Evolutionary conservation across 2,797 vertebrate genomes (phyloP).

Genomic region (Enteromius treurensis): DNA sequence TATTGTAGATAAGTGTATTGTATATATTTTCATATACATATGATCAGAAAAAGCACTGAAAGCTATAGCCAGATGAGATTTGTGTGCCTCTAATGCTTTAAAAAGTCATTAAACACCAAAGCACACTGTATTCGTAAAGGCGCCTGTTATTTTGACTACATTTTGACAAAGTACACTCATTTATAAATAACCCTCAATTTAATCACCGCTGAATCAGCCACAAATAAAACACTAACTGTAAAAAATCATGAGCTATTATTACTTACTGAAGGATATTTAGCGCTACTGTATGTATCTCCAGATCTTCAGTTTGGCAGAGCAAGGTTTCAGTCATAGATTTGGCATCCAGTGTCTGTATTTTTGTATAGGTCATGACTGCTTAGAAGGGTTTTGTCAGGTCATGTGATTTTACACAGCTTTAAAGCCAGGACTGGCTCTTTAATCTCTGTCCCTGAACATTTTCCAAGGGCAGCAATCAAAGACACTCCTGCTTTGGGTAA

Average conservation of each 20-base stretch:
- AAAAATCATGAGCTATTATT: slow-evolving; percentile 41
- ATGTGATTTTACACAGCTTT: slow-evolving; percentile 69
- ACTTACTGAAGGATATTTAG: slow-evolving; percentile 32
- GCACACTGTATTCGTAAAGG: neutral
- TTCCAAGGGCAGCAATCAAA: slow-evolving; percentile 62
- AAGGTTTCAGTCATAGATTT: slow-evolving; percentile 53
- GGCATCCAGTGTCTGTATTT: slow-evolving; percentile 40
- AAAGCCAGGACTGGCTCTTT: slow-evolving; percentile 66
- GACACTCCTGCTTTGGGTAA: slow-evolving; percentile 46
- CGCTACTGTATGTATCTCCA: slow-evolving; percentile 2
- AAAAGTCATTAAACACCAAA: slow-evolving; percentile 9
- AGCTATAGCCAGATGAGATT: neutral
- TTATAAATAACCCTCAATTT: slow-evolving; percentile 37
- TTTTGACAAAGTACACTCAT: slow-evolving; percentile 19
- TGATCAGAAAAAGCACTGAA: neutral
- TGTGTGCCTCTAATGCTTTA: neutral
- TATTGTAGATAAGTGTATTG: neutral
- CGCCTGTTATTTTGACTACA: slow-evolving; percentile 11
- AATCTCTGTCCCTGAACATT: slow-evolving; percentile 57
- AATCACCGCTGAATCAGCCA: slow-evolving; percentile 17
- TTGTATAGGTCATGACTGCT: slow-evolving; percentile 61
- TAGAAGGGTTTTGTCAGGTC: slow-evolving; percentile 65
- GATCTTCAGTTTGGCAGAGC: slow-evolving; percentile 42
- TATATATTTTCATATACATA: neutral
- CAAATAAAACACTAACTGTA: slow-evolving; percentile 21